phyloP scores from a whole-genome alignment of 1,140 invertebrate species.

The Cheumatopsyche charites region DNA sequence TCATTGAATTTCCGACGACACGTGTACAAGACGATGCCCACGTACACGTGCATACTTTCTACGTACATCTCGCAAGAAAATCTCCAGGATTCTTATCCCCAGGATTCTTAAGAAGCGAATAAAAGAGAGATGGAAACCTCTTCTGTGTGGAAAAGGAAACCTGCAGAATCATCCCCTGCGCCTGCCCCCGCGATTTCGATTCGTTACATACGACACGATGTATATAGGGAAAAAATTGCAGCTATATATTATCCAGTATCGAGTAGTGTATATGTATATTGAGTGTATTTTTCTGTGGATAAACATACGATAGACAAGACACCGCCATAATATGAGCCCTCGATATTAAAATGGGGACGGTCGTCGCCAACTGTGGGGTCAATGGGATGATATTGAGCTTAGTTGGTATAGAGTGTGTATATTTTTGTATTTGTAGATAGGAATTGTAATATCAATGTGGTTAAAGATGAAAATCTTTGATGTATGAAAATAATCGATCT shows the following conservation, averaged over 20 bases:
- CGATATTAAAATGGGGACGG: conserved; percentile 39
- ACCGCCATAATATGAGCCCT: conserved; percentile 43
- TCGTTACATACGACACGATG: conserved; percentile 33
- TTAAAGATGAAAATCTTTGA: no score
- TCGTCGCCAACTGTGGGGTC: conserved; percentile 23
- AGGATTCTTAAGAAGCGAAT: conserved; percentile 26
- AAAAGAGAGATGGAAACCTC: not conserved
- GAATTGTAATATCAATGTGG: no score
- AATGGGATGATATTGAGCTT: not conserved
- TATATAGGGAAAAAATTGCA: conserved; percentile 33
- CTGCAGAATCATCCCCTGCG: conserved; percentile 44
- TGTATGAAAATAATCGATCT: no score
- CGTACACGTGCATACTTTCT: not conserved
- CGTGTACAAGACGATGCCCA: conserved; percentile 26
- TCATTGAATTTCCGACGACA: conserved; percentile 25
- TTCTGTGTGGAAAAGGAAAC: conserved; percentile 23
- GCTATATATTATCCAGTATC: no score
- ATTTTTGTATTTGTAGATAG: no score
- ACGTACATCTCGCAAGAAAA: not conserved
- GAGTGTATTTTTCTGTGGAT: conserved; percentile 47
- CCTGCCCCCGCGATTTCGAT: conserved; percentile 24
- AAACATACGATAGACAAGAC: conserved; percentile 46
- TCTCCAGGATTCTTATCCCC: conserved; percentile 31
- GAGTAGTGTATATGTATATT: no score
- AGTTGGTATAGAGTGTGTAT: not conserved